Percentiles rank a stretch among this genome's conserved stretches.
Evolutionary conservation across 2,113 vertebrate genomes (phyloP).

Genomic region (Dromas ardeola): DNA sequence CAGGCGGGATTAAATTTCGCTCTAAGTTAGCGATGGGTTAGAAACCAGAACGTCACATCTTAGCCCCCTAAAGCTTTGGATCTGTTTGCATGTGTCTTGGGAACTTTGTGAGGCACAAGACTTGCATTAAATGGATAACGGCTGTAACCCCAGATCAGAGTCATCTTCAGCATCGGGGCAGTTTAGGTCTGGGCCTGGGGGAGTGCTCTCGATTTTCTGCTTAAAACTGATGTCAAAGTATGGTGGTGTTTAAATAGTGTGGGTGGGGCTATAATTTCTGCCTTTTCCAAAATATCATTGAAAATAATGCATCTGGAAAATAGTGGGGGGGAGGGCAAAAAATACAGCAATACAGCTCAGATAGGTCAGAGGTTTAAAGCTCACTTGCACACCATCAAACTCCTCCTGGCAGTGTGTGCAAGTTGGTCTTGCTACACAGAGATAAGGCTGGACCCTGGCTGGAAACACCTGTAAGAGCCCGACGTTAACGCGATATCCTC

Average conservation of each 20-base stretch:
- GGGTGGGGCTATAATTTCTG: not conserved
- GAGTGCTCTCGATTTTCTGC: not conserved
- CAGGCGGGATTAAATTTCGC: slow-evolving; percentile 38
- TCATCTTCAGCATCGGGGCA: rapidly evolving
- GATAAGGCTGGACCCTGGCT: not conserved
- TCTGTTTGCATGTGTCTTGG: slow-evolving; percentile 1
- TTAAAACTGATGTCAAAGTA: not conserved
- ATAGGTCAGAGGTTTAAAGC: not conserved
- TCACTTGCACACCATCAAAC: not conserved
- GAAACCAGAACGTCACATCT: not conserved
- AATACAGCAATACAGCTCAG: not conserved
- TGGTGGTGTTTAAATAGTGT: not conserved
- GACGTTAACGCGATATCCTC: rapidly evolving
- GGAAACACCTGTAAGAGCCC: not conserved
- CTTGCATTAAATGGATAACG: not conserved
- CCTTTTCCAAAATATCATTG: not conserved
- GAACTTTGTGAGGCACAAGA: not conserved
- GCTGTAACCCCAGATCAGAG: not conserved
- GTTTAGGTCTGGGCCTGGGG: not conserved
- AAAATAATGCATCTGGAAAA: not conserved
- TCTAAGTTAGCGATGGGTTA: not conserved
- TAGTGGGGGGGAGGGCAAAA: no score
- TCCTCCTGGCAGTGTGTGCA: not conserved
- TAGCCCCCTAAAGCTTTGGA: not conserved
- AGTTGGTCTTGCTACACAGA: not conserved